These are phyloP conservation scores for Actinernus sp. DNA, from an alignment of 92 coral and sea anemone genomes.

Conservation along the genomic window DNA sequence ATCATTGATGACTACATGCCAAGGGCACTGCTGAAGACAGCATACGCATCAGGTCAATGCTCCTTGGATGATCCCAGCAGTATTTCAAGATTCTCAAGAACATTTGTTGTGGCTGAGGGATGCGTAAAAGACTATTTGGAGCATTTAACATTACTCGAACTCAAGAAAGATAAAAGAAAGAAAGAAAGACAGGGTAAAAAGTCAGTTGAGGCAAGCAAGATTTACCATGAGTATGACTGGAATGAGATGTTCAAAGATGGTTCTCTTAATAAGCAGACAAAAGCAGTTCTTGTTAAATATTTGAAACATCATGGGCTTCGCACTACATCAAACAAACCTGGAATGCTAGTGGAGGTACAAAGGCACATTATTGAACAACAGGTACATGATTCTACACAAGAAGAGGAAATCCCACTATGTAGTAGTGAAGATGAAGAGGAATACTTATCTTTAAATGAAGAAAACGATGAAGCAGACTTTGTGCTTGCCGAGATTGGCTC, in stretches of 20 bases:
- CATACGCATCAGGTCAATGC: slow-evolving; percentile 12
- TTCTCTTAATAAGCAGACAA: slow-evolving; percentile 36
- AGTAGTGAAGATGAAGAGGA: slow-evolving; percentile 53
- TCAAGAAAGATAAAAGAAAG: slow-evolving; percentile 37
- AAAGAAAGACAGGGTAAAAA: neutral
- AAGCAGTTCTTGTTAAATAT: slow-evolving; percentile 48
- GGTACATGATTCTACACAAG: slow-evolving; percentile 27
- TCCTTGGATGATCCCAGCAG: slow-evolving; percentile 45
- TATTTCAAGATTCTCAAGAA: slow-evolving; percentile 38
- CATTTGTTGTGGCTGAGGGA: slow-evolving; percentile 54
- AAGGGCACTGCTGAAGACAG: slow-evolving; percentile 47
- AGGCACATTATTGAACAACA: slow-evolving; percentile 55
- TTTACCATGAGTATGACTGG: slow-evolving; percentile 54
- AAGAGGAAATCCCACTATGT: slow-evolving; percentile 19
- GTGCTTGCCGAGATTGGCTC: slow-evolving; percentile 67
- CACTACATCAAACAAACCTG: slow-evolving; percentile 38
- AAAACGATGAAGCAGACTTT: slow-evolving; percentile 42
- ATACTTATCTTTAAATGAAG: slow-evolving; percentile 44
- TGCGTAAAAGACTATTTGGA: slow-evolving; percentile 64
- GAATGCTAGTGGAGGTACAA: slow-evolving; percentile 53
- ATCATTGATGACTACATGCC: slow-evolving; percentile 52
- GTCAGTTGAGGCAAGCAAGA: slow-evolving; percentile 32
- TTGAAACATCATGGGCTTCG: slow-evolving; percentile 43
- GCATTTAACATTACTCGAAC: slow-evolving; percentile 29
- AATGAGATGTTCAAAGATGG: slow-evolving; percentile 39